Conservation (phyloP, 2,888 invertebrate species). For the Tetragonula carbonaria region DNA sequence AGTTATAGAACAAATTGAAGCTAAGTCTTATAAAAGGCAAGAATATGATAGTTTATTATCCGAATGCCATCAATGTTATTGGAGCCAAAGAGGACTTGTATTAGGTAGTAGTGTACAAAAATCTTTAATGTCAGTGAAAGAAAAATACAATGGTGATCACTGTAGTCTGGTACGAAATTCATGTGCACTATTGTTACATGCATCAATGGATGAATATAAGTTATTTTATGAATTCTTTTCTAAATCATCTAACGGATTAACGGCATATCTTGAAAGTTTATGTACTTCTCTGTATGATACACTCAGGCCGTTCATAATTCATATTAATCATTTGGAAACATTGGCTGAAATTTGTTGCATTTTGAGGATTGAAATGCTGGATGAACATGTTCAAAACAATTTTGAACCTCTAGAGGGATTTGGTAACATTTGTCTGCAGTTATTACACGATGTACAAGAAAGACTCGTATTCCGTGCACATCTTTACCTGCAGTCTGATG, state of each 20-base stretch:
- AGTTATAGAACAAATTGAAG: slow-evolving; percentile 93
- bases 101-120: slow-evolving; percentile 86
- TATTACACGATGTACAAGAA: slow-evolving; percentile 98
- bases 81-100: slow-evolving; percentile 88
- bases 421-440: slow-evolving; percentile 90
- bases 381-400: slow-evolving; percentile 94
- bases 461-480: slow-evolving; percentile 97
- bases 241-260: slow-evolving; percentile 87
- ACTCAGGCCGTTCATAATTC: slow-evolving; percentile 96
- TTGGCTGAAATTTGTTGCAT: slow-evolving; percentile 98
- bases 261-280: slow-evolving; percentile 92
- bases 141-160: slow-evolving; percentile 89
- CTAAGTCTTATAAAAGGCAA: slow-evolving; percentile 88
- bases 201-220: slow-evolving; percentile 97
- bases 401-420: slow-evolving; percentile 91
- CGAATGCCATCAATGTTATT: slow-evolving; percentile 94
- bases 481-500: slow-evolving; percentile 96
- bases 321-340: slow-evolving; percentile 98
- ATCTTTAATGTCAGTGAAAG: slow-evolving; percentile 78
- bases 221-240: slow-evolving; percentile 96
- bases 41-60: slow-evolving; percentile 91
- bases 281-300: slow-evolving; percentile 96
- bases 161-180: slow-evolving; percentile 94
- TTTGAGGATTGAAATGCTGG: slow-evolving; percentile 94
- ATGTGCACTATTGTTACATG: slow-evolving; percentile 95